Evolutionary conservation across 2,113 vertebrate genomes (phyloP), one percentile per base, ranked within the genome.

Genomic region (Rhabdornis inornatus): DNA sequence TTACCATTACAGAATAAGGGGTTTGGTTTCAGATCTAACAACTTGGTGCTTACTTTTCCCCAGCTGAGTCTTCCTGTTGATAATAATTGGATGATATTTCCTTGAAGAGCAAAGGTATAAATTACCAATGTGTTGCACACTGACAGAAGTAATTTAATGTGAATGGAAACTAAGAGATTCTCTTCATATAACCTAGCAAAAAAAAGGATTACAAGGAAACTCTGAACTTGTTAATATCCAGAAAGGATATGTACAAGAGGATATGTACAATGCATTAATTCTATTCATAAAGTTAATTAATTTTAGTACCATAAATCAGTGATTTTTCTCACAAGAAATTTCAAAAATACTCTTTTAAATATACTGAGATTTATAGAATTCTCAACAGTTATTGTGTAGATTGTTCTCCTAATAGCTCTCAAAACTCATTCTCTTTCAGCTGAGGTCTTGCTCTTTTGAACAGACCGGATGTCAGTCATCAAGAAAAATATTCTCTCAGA

Each of bases 91-190:
- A 83, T 77, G 18, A 52, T 80, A 56, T 50, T 76, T 83, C 39
- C 60, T 91, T 91, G 82, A 95, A 88, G 59, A 93, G 75, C 59
- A 92, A 71, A 91, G 42, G 8, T 91, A 91, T 88, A 91, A 92
- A 88, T 94, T 83, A 83, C 33, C 23, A 61, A 61, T 63, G 18
- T 80, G 6, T 61, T 91, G 30, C 35, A 87, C 1, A 5, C 37
- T 91, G 61, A 69, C 65, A 87, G 35, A 8, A 45, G 27, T 53
- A 0, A 40, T 89, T 81, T 82, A 55, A 81, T 59, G 10, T 44
- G 20, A 75, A 75, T 35, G 15, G 28, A 79, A 87, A 44, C 8
- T 2, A 74, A 19, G 13, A 45, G 3, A n/a, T 84, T 95, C 2
- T 68, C 15, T 82, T 82, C 21, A 27, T 27, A 79, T 16, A 68